phyloP scores from a whole-genome alignment of 2,113 vertebrate genomes.

The Cyanoramphus novaezelandiae region DNA sequence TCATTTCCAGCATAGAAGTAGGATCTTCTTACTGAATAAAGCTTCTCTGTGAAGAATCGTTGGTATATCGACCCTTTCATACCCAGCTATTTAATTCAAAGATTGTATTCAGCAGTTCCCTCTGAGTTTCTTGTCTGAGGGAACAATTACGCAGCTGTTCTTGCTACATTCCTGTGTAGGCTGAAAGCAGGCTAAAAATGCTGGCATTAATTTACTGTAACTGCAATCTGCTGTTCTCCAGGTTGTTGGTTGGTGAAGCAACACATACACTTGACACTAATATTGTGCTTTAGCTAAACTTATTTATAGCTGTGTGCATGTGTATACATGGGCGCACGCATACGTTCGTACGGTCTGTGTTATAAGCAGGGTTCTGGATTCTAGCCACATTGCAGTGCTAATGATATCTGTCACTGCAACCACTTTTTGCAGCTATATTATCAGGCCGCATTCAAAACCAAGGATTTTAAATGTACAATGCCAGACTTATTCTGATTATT shows the following conservation, averaged over 20 bases:
- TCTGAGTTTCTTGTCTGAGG: background rate
- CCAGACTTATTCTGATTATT: background rate
- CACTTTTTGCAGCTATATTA: background rate
- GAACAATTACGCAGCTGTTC: slow-evolving; percentile 62
- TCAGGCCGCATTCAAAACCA: background rate
- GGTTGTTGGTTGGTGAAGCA: background rate
- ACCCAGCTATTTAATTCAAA: slow-evolving; percentile 7
- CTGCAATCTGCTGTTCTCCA: background rate
- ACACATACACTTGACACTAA: background rate
- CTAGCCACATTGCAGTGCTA: background rate
- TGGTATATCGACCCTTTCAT: background rate
- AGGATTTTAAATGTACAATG: background rate
- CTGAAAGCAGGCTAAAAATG: slow-evolving; percentile 18
- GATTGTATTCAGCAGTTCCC: background rate
- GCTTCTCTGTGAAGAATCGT: background rate
- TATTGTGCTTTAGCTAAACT: background rate
- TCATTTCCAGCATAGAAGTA: background rate
- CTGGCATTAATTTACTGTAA: slow-evolving; percentile 16
- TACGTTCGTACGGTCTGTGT: background rate
- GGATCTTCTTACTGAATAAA: background rate
- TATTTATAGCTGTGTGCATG: slow-evolving; percentile 14
- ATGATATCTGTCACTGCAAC: slow-evolving; percentile 13
- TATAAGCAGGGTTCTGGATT: background rate
- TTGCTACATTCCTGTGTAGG: slow-evolving; percentile 41
- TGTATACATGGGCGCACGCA: accelerated